Percentiles rank a stretch among this genome's conserved stretches.
These are phyloP conservation scores for Drosophila nr. fundita DNA, from an alignment of 2,888 invertebrate species.

Conservation along the genomic window DNA sequence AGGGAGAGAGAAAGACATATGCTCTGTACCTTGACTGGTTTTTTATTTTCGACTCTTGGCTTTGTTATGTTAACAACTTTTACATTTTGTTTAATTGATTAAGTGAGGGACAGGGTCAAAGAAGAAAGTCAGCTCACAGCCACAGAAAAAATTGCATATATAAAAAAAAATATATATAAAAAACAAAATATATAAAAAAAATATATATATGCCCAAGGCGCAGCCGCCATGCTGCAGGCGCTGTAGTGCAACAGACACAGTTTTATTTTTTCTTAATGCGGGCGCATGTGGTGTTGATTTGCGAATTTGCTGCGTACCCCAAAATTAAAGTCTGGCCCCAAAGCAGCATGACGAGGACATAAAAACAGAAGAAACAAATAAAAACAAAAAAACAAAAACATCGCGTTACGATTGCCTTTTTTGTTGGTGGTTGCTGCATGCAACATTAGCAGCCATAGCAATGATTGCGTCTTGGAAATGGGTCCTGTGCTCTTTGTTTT, in stretches of 20 bases:
- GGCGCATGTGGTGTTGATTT: slow-evolving; percentile 68
- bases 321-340: slow-evolving; percentile 49
- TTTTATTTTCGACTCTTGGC: slow-evolving; percentile 3
- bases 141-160: slow-evolving; percentile 10
- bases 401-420: slow-evolving; percentile 54
- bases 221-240: slow-evolving; percentile 22
- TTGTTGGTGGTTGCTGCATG: slow-evolving; percentile 40
- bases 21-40: slow-evolving; percentile 12
- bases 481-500: slow-evolving; percentile 26
- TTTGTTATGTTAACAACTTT: slow-evolving; percentile 36
- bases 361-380: slow-evolving; percentile 31
- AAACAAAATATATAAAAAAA: background rate
- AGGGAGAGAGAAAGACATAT: slow-evolving; percentile 9
- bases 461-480: slow-evolving; percentile 36
- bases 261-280: slow-evolving; percentile 14
- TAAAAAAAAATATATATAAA: slow-evolving; percentile 8
- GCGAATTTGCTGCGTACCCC: slow-evolving; percentile 54
- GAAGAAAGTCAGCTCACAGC: slow-evolving; percentile 40
- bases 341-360: slow-evolving; percentile 60
- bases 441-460: slow-evolving; percentile 48
- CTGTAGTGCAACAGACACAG: slow-evolving; percentile 30
- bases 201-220: slow-evolving; percentile 1
- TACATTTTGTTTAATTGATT: slow-evolving; percentile 74
- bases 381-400: background rate
- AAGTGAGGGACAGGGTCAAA: slow-evolving; percentile 49